Evolutionary conservation across 2,797 vertebrate genomes (phyloP).

Genomic region (Sebastes steindachneri): DNA sequence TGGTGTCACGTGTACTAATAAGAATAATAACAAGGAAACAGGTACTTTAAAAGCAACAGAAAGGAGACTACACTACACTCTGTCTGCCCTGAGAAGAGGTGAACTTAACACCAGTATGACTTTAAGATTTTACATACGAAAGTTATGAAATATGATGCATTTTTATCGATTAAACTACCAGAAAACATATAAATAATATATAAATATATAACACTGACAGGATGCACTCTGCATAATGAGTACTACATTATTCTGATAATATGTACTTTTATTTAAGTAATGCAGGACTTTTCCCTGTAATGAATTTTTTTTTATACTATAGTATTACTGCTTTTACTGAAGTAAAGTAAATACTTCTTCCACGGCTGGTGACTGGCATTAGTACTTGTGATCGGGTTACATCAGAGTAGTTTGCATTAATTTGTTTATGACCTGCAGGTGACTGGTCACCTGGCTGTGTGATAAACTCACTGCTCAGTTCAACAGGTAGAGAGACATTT

Average conservation of each 20-base stretch:
- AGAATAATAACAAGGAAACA: neutral
- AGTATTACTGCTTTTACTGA: neutral
- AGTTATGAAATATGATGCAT: neutral
- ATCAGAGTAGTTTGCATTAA: conserved; percentile 4
- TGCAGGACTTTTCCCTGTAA: no score
- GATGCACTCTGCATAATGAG: neutral
- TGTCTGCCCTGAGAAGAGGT: no score
- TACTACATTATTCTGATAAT: neutral
- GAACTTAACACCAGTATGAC: no score
- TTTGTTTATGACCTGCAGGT: conserved; percentile 8
- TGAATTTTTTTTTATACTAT: neutral
- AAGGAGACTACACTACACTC: neutral
- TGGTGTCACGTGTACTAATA: neutral
- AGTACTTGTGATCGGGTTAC: neutral
- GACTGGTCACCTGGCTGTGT: neutral
- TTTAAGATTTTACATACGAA: no score
- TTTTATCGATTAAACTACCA: no score
- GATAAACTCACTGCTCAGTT: neutral
- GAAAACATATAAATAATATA: no score
- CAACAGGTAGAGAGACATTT: conserved; percentile 14
- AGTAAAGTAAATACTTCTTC: neutral
- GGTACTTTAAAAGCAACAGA: neutral
- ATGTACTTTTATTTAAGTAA: neutral
- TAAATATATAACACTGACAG: no score
- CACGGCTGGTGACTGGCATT: neutral